Evolutionary conservation across 64 coral and sea anemone genomes (phyloP).

Genomic region (Porites lutea): DNA sequence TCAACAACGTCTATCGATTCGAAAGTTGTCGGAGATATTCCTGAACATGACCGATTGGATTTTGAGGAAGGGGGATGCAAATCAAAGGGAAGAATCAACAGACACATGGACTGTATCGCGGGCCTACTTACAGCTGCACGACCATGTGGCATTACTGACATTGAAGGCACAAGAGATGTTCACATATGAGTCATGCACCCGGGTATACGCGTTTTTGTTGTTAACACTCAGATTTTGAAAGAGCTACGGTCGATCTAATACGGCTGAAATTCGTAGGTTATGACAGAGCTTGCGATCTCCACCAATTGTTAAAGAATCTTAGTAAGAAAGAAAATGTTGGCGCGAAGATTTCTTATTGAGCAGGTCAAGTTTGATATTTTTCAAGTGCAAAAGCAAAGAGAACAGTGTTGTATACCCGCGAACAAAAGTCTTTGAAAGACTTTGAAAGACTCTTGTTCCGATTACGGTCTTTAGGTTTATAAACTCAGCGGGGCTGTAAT

Average conservation of each 20-base stretch:
- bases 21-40: not conserved
- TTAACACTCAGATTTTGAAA: not conserved
- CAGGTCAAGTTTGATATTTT: too few relatives aligned
- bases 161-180: conserved; percentile 70
- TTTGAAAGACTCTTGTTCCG: too few relatives aligned
- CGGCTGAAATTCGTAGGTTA: not conserved
- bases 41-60: not conserved
- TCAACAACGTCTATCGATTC: not conserved
- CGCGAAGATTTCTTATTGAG: too few relatives aligned
- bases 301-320: too few relatives aligned
- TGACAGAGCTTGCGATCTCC: too few relatives aligned
- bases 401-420: too few relatives aligned
- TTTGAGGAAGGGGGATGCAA: conserved; percentile 16
- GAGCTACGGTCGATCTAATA: not conserved
- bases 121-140: conserved; percentile 32
- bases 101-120: conserved; percentile 17
- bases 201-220: conserved; percentile 58
- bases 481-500: too few relatives aligned
- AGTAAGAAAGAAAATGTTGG: too few relatives aligned
- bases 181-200: conserved; percentile 73
- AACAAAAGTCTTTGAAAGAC: too few relatives aligned
- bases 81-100: conserved; percentile 27
- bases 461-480: too few relatives aligned
- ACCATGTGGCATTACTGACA: conserved; percentile 50
- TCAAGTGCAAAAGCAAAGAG: too few relatives aligned